Conservation (phyloP, 1,140 invertebrate genomes). For the Pseudomyrmex dendroicus region DNA sequence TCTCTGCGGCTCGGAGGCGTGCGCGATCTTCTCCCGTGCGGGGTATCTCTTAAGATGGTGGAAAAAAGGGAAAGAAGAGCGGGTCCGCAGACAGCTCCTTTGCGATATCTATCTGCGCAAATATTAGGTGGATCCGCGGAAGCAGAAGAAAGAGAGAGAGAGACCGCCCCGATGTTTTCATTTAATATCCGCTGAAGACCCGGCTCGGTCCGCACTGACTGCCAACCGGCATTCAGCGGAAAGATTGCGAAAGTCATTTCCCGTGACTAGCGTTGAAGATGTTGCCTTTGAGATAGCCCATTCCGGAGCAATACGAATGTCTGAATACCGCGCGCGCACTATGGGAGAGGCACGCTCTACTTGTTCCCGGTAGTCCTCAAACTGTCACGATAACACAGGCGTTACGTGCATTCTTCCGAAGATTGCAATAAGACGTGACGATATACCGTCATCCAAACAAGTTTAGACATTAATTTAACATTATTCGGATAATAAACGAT, state of each 20-base stretch:
- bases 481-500: not conserved
- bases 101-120: slow-evolving; percentile 82
- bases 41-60: slow-evolving; percentile 40
- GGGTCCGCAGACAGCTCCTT: slow-evolving; percentile 79
- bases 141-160: slow-evolving; percentile 44
- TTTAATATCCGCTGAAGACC: slow-evolving; percentile 82
- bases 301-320: slow-evolving; percentile 57
- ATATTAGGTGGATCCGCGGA: slow-evolving; percentile 79
- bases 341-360: slow-evolving; percentile 31
- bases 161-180: slow-evolving; percentile 81
- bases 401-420: not conserved
- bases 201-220: slow-evolving; percentile 69
- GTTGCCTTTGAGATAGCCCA: slow-evolving; percentile 82
- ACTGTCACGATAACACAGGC: not conserved
- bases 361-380: slow-evolving; percentile 28
- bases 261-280: slow-evolving; percentile 82
- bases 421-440: not conserved
- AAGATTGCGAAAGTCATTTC: slow-evolving; percentile 84
- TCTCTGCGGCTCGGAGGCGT: not conserved
- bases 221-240: slow-evolving; percentile 79
- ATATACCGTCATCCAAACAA: not conserved
- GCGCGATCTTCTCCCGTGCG: slow-evolving; percentile 24
- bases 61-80: slow-evolving; percentile 39
- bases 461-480: not conserved
- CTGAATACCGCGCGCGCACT: slow-evolving; percentile 30